Base-by-base conservation (phyloP, 2,797 vertebrate genomes). In the Chelonia mydas region DNA sequence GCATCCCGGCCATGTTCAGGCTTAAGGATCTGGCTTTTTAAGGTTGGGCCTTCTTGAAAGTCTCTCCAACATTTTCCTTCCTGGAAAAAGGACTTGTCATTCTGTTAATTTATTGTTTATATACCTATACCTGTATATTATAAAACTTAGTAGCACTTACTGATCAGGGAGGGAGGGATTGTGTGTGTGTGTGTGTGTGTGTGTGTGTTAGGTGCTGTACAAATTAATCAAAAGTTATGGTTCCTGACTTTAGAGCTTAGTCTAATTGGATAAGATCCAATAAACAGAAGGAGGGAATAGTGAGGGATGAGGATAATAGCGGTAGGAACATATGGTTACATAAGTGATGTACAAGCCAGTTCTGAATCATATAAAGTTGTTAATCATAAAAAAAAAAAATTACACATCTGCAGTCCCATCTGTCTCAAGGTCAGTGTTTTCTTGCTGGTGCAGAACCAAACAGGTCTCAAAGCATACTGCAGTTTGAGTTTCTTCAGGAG, bases 351-450 rank as follows among this genome's bases (percentile, higher is more conserved):
- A 16, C 6, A 51, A 90, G 85, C 4, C 28, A 33, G 31, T 89
- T 92, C 50, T 33, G 68, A 54, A 50, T 49, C 86, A n/a, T 37
- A 79, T 33, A n/a, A 47, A 3, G 41, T 93, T 59, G 57, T 76
- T 65, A 78, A 31, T 87, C 19, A 27, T 94, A 21, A 91, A 96
- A 53, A 87, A 87, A 78, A 28, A 61, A 31, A 8, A 77, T 61
- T 41, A 53, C 80, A 3, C 72, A 31, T 82, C 19, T 89, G 1
- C n/a, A 57, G 3, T 61, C 17, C 59, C 50, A 86, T 92, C 49
- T 72, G 27, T 49, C 54, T 49, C 54, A 51, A 50, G 47, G 19
- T 77, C 25, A 17, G 1, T 61, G 31, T 82, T 76, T 76, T 16
- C 47, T 7, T 9, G 90, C 21, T 37, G 55, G 11, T 0, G 6